Percentiles rank a stretch among this genome's conserved stretches.
phyloP scores from a whole-genome alignment of 92 coral and sea anemone genomes.

The Siderastrea siderea region DNA sequence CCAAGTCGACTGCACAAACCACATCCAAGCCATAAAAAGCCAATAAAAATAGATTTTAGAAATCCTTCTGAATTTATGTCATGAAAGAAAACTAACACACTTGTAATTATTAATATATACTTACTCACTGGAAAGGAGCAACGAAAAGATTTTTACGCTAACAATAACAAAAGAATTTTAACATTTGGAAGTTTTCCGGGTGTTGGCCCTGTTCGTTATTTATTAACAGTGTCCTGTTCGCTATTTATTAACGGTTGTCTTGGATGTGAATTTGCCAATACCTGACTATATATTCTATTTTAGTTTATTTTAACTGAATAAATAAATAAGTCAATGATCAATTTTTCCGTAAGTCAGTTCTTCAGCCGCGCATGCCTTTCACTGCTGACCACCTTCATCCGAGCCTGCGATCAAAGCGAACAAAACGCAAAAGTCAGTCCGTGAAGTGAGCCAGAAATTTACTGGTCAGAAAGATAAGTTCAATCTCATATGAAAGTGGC shows the following conservation, averaged over 20 bases:
- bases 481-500: slow-evolving; percentile 44
- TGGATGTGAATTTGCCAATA: neutral
- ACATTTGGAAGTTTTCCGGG: too few relatives aligned
- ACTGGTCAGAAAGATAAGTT: too few relatives aligned
- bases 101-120: too few relatives aligned
- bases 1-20: too few relatives aligned
- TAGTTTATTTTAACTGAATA: neutral
- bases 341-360: neutral
- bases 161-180: too few relatives aligned
- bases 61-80: too few relatives aligned
- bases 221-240: neutral
- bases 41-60: too few relatives aligned
- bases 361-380: slow-evolving; percentile 32
- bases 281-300: neutral
- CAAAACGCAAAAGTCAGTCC: slow-evolving; percentile 16
- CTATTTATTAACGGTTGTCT: neutral
- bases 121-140: too few relatives aligned
- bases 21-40: too few relatives aligned
- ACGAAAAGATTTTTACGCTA: too few relatives aligned
- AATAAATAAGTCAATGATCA: neutral
- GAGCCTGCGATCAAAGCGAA: slow-evolving; percentile 75
- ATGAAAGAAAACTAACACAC: too few relatives aligned
- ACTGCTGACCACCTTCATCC: slow-evolving; percentile 57
- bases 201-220: neutral
- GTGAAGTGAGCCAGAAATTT: neutral